Base-by-base conservation (phyloP, 2,888 invertebrate species). In the Brassicogethes aeneus region DNA sequence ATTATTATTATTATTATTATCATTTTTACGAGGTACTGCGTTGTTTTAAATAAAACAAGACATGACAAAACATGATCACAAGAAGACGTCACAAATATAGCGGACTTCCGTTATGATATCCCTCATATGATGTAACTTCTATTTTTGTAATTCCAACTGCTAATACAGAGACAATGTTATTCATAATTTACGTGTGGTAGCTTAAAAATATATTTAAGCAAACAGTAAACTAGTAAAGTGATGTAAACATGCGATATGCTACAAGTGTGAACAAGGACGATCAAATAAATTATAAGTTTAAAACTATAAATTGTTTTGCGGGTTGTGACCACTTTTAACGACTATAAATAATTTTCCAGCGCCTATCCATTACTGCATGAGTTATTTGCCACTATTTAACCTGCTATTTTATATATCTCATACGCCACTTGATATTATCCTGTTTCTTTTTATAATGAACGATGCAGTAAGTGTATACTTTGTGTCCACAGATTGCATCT, bases 201-300 rank as follows among this genome's bases (percentile, higher is more conserved):
- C n/a, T n/a, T n/a, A n/a, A n/a, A n/a, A n/a, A n/a, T n/a, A n/a
- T n/a, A n/a, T n/a, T n/a, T n/a, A n/a, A n/a, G n/a, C 23, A 7
- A 23, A 5, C 23, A 10, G 23, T 23, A 23, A 23, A 23, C 23
- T 7, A 23, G 5, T 46, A 43, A 49, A 51, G 44, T 44, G 56
- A 58, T 60, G 57, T 56, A 57, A 61, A 60, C 59, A 59, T 55
- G 61, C 59, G 56, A 60, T 61, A 58, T 48, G 46, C 47, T 49
- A 45, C 52, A 59, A 61, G 61, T 62, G 61, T 54, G 59, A 61
- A 62, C 60, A 60, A 59, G 58, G 60, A 59, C 61, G 61, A 60
- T 62, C 60, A 59, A 55, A 61, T 61, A 61, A 62, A 63, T 62
- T 63, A 61, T 61, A 53, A 57, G 56, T 57, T 60, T 55, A 50